A percentile compares a stretch with the other conserved stretches of the same genome.
These are phyloP conservation scores for Mohoua ochrocephala DNA, from an alignment of 2,113 vertebrate genomes.

Conservation along the genomic window DNA sequence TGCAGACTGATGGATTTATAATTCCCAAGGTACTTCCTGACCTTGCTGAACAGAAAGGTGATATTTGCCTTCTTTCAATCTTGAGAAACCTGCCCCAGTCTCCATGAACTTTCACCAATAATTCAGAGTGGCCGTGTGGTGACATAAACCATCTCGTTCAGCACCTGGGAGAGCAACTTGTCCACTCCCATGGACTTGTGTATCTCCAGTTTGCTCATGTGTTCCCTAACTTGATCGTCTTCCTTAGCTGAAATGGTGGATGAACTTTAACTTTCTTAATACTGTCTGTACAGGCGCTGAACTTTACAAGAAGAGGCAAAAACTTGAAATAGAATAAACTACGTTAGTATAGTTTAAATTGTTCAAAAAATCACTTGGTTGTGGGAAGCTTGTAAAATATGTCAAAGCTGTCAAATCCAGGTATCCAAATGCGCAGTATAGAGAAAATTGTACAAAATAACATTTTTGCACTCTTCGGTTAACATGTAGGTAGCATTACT, in stretches of 20 bases:
- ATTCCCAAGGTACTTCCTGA: neutral
- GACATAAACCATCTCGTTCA: neutral
- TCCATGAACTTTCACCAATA: neutral
- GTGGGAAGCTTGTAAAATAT: neutral
- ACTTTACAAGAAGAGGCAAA: neutral
- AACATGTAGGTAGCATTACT: neutral
- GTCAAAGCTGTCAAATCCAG: neutral
- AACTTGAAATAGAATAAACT: neutral
- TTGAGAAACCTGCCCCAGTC: neutral
- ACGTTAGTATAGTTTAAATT: neutral
- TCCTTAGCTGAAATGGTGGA: neutral
- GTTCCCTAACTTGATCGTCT: neutral
- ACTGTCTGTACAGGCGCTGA: neutral
- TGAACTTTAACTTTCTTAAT: neutral
- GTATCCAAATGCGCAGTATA: neutral
- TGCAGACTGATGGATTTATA: neutral
- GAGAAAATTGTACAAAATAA: neutral
- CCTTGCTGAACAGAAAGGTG: neutral
- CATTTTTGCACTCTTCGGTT: neutral
- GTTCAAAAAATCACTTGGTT: neutral
- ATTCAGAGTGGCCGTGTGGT: neutral
- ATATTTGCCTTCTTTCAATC: neutral
- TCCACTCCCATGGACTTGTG: fast-evolving
- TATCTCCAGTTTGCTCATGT: neutral
- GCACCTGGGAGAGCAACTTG: neutral